A percentile compares a stretch with the other conserved stretches of the same genome.
Evolutionary conservation across 2,113 vertebrate species (phyloP).

Genomic region (Myodes glareolus): DNA sequence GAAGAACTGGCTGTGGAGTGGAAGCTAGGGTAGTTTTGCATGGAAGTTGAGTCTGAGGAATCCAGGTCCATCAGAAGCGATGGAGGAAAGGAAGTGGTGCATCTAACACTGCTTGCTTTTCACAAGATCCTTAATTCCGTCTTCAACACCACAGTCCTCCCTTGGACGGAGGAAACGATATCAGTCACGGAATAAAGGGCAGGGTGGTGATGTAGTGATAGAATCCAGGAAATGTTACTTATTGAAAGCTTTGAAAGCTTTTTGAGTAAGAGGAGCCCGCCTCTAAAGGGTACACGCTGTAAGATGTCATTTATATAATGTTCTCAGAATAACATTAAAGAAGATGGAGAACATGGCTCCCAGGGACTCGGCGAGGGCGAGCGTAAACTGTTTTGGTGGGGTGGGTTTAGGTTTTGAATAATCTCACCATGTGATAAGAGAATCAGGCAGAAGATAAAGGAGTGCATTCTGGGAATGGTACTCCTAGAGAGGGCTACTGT

Average conservation of each 20-base stretch:
- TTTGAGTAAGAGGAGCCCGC: background rate
- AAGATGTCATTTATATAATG: background rate
- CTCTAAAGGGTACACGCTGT: background rate
- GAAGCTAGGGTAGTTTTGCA: background rate
- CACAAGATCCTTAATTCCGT: background rate
- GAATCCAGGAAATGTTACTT: background rate
- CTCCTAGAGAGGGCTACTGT: rapidly evolving
- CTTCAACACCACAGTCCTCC: background rate
- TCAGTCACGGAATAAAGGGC: background rate
- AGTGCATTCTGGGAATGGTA: background rate
- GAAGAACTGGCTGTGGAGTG: background rate
- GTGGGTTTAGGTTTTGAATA: background rate
- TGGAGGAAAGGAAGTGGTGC: background rate
- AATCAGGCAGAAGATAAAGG: background rate
- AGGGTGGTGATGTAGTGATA: background rate
- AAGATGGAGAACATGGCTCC: background rate
- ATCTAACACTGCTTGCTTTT: too few relatives aligned
- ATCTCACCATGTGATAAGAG: background rate
- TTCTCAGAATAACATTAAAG: background rate
- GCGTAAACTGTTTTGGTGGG: background rate
- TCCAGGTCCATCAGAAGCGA: background rate
- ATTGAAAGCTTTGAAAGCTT: background rate
- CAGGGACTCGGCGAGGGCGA: background rate
- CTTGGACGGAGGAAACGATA: background rate
- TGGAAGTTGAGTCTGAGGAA: background rate